Evolutionary conservation across 1,140 invertebrate genomes (phyloP).

Genomic region (Ooceraea biroi): DNA sequence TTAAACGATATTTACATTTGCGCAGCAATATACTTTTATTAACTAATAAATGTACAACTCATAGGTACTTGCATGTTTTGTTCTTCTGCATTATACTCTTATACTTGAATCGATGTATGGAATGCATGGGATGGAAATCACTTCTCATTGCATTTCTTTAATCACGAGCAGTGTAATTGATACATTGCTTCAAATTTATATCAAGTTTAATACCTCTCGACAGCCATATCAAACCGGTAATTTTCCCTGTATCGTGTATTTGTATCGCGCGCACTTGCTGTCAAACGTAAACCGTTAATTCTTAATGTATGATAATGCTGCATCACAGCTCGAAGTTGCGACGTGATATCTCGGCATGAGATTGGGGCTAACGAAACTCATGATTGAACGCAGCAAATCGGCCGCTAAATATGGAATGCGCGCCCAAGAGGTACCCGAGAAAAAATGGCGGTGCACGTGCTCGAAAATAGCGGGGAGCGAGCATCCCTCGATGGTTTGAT

Average conservation of each 20-base stretch:
- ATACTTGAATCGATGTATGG: neutral
- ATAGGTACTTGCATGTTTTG: neutral
- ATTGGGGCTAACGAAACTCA: neutral
- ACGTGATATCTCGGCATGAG: neutral
- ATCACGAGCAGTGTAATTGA: slow-evolving; percentile 8
- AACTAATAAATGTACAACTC: neutral
- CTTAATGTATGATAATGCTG: slow-evolving; percentile 6
- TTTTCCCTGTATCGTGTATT: slow-evolving; percentile 18
- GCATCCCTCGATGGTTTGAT: slow-evolving; percentile 73
- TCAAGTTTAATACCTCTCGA: slow-evolving; percentile 26
- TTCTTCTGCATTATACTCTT: neutral
- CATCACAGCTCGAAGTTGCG: neutral
- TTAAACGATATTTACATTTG: neutral
- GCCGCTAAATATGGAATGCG: neutral
- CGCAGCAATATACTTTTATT: neutral
- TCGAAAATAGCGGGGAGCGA: slow-evolving; percentile 60
- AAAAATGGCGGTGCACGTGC: slow-evolving; percentile 73
- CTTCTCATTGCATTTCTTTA: neutral
- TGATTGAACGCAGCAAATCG: slow-evolving; percentile 9
- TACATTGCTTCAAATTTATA: slow-evolving; percentile 17
- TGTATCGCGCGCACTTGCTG: neutral
- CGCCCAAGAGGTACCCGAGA: slow-evolving; percentile 3
- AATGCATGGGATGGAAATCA: neutral
- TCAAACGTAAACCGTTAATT: neutral
- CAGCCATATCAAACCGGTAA: slow-evolving; percentile 39